Evolutionary conservation across 2,113 vertebrate species (phyloP).

Genomic region (Trogon surrucura): DNA sequence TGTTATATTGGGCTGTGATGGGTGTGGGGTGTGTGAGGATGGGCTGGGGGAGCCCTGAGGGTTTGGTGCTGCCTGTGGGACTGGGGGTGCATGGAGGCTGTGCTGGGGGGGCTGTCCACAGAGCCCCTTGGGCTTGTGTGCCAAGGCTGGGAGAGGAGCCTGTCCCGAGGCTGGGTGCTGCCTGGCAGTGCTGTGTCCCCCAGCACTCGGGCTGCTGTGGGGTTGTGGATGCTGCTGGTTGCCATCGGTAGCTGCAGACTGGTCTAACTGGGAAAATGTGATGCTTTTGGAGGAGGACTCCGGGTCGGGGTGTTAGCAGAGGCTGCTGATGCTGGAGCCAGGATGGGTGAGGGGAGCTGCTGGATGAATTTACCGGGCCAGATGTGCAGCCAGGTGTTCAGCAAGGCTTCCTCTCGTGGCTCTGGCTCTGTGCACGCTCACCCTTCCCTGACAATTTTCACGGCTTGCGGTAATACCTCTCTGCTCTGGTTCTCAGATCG

Average conservation of each 20-base stretch:
- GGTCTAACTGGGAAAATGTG: neutral
- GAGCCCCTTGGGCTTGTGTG: too few species aligned
- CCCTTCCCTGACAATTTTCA: neutral
- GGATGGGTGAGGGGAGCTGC: neutral
- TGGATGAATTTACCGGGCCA: neutral
- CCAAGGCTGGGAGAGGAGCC: neutral
- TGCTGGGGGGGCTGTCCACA: neutral
- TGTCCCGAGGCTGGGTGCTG: neutral
- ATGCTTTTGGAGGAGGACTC: neutral
- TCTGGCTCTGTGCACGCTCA: neutral
- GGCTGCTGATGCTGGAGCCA: neutral
- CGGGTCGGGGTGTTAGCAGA: neutral
- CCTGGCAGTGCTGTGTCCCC: accelerated
- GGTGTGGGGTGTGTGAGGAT: neutral
- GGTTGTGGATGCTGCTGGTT: neutral
- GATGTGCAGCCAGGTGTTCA: neutral
- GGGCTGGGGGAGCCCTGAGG: neutral
- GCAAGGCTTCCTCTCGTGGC: neutral
- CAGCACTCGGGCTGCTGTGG: accelerated
- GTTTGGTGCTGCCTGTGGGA: neutral
- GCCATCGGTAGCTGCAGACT: accelerated
- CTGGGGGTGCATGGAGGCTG: accelerated
- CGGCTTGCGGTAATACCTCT: neutral
- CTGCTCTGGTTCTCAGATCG: accelerated
- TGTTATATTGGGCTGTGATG: accelerated